Evolutionary conservation across 2,888 invertebrate species (phyloP), one percentile per base, ranked within the genome.

Genomic region (Drosophila niveifrons): DNA sequence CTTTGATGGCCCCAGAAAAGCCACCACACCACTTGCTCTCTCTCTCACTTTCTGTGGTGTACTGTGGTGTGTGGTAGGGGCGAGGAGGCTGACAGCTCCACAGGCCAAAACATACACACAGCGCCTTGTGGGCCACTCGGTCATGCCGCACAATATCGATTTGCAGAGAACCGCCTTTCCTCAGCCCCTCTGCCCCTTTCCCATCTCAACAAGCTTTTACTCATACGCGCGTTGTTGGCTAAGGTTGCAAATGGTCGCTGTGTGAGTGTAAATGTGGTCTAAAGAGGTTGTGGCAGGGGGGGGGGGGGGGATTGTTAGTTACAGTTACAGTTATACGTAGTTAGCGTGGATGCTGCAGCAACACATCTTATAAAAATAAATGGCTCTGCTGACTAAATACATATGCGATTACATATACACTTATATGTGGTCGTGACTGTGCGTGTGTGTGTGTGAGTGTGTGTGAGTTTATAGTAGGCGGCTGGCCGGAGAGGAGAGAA

Each of bases 61-160:
- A n/a, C n/a, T n/a, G n/a, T n/a, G n/a, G n/a, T n/a, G n/a, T n/a
- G 36, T 23, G 23, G 23, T 23, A 23, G 56, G 31, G 13, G 15
- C 17, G 34, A 46, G 18, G 46, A 59, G 46, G 57, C 51, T 59
- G 65, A 29, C 52, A 56, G 47, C 59, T 73, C 55, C 69, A 66
- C 70, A 29, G 70, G 75, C 76, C 72, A 78, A 75, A 83, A 86
- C 83, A 48, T 43, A 67, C 67, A 36, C 36, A 31, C 31, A 31
- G n/a, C 71, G 78, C 73, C 78, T 74, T 83, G 84, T 83, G 84
- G 82, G 86, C 86, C 82, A 88, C 78, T 88, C 82, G 86, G 86
- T 88, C 89, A 80, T 71, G 84, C 86, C 88, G 87, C 89, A 88
- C 75, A 84, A 74, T 86, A 86, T 86, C 89, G 86, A 86, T 86